A percentile compares a stretch with the other conserved stretches of the same genome.
phyloP scores from a whole-genome alignment of 1,140 invertebrate species.

The Neotoxoptera formosana region DNA sequence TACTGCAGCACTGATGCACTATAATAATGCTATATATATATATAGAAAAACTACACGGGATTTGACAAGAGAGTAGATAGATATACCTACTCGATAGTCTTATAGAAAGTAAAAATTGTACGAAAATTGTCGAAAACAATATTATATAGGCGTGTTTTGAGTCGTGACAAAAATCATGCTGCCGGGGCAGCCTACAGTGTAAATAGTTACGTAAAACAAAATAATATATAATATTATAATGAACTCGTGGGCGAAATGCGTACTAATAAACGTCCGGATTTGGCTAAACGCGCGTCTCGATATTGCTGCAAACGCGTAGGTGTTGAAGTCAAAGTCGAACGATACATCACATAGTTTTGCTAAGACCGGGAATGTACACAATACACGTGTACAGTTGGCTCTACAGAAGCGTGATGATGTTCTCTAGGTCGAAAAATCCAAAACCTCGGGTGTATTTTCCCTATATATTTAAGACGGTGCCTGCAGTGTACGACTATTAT shows the following conservation, averaged over 20 bases:
- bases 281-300: not conserved
- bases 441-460: not conserved
- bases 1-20: not conserved
- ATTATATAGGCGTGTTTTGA: not conserved
- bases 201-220: conserved; percentile 33
- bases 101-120: conserved; percentile 29
- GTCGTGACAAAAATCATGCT: conserved; percentile 7
- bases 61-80: not conserved
- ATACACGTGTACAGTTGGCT: not conserved
- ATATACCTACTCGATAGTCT: not conserved
- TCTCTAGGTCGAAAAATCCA: conserved; percentile 28
- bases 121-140: not conserved
- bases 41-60: not conserved
- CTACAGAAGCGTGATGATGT: not conserved
- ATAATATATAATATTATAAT: not conserved
- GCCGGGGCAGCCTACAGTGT: not conserved
- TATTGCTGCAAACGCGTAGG: not conserved
- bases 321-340: not conserved
- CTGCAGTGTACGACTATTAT: not conserved
- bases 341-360: not conserved
- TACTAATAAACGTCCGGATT: conserved; percentile 1
- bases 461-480: not conserved
- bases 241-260: not conserved
- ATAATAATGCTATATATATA: not conserved
- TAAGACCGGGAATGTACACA: not conserved